Evolutionary conservation across 2,797 vertebrate species (phyloP), one percentile per base, ranked within the genome.

Genomic region (Sebastes nivosus): DNA sequence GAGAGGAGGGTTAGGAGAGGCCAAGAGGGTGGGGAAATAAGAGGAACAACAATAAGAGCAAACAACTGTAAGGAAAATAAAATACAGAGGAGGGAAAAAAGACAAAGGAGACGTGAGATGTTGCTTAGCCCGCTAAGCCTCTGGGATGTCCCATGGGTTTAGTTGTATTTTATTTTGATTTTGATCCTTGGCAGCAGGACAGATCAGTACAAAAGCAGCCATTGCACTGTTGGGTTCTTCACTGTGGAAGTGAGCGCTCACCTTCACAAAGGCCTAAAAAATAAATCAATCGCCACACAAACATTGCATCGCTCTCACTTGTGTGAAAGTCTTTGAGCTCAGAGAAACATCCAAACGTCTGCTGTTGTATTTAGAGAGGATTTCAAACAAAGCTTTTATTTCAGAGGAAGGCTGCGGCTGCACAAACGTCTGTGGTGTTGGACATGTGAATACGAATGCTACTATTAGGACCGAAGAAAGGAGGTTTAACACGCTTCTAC

Each of bases 21-120:
- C 85, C 46, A 32, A 77, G 70, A 82, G 84, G 65, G 70, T 79
- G 55, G 83, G 81, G 78, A 83, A 83, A 89, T 84, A 87, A 75
- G 57, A 67, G 55, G 25, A 84, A 55, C 63, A 83, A 75, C 66
- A 89, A 80, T 36, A 75, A 38, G 30, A 34, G 30, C 20, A 38
- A 64, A 67, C 46, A 71, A 58, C 18, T 71, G 50, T 38, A 34
- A 65, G 14, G 25, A 50, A 57, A 67, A 77, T 30, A 38, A 84
- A 85, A 76, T 60, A 82, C 76, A 78, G 36, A 72, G 64, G 18
- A 69, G 6, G 20, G 24, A 75, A 70, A 25, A 81, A 72, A 80
- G 76, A 77, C 77, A 83, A 70, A 61, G 64, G 55, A 88, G 77
- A 85, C n/a, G 6, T 60, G 75, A 83, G 59, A 57, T 82, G 83